Percentiles rank a stretch among this genome's conserved stretches.
Evolutionary conservation across 2,113 vertebrate species (phyloP).

Genomic region (Passer domesticus): DNA sequence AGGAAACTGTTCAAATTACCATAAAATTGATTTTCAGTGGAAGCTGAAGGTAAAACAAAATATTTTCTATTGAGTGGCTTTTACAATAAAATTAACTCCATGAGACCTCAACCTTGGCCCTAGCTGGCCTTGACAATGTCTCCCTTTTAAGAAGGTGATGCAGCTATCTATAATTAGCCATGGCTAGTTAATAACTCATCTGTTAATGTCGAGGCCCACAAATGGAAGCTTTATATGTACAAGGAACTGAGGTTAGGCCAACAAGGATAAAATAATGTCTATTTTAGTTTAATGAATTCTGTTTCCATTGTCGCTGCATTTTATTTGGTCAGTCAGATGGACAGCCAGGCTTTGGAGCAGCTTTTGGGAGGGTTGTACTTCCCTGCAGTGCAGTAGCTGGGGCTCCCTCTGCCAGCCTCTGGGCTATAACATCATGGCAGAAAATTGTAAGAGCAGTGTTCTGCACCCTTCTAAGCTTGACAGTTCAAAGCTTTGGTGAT

Average conservation of each 20-base stretch:
- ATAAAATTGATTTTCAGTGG: slow-evolving; percentile 46
- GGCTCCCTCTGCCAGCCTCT: background rate
- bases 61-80: slow-evolving; percentile 30
- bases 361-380: background rate
- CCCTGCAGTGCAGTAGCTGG: background rate
- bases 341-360: background rate
- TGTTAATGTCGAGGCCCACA: slow-evolving; percentile 42
- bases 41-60: background rate
- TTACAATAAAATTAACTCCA: slow-evolving; percentile 57
- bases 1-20: slow-evolving; percentile 40
- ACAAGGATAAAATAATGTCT: slow-evolving; percentile 38
- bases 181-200: slow-evolving; percentile 62
- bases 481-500: background rate
- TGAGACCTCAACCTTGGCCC: slow-evolving; percentile 48
- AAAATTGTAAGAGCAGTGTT: background rate
- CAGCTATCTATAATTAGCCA: slow-evolving; percentile 58
- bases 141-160: slow-evolving; percentile 46
- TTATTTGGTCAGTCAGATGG: slow-evolving; percentile 38
- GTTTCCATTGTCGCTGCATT: slow-evolving; percentile 29
- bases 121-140: slow-evolving; percentile 46
- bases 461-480: background rate
- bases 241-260: slow-evolving; percentile 38
- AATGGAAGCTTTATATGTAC: slow-evolving; percentile 34
- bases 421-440: background rate
- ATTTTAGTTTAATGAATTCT: slow-evolving; percentile 35